Base-by-base conservation (phyloP, 2,888 invertebrate genomes). In the Tetropium fuscum region DNA sequence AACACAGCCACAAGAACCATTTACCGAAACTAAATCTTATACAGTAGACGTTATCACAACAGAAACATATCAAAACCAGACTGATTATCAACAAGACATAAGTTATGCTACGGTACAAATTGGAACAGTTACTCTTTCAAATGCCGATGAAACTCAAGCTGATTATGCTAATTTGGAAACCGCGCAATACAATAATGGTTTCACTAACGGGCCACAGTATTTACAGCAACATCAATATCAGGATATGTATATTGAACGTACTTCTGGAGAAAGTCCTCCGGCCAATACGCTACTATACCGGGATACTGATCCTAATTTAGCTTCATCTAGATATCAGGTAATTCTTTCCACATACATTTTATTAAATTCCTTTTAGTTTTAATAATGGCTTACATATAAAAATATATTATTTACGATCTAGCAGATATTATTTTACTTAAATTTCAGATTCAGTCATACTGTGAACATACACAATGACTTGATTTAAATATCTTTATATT, bases 111-210 rank as follows among this genome's bases (percentile, higher is more conserved):
- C 62, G 6, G 51, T 66, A 3, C 63, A 69, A 10, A 57, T 66
- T 8, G 68, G 65, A 65, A 48, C 60, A 3, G 60, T 58, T 6
- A 51, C 54, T 1, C 32, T 61, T 2, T 40, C 62, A 15, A 58
- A 16, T 18, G 58, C 55, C 3, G 68, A 70, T 4, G 71, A 72
- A 40, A 79, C 83, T 59, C 79, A 79, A 55, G 58, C 83, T 74
- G 65, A 89, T 85, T 89, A 88, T 70, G 87, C 88, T 0, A 87
- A 87, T 66, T 78, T 90, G 62, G 88, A 89, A 74, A 87, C 88
- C 1, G 89, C 89, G 1, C 84, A 86, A 2, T 74, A 81, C 3
- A 66, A 73, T 36, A 74, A 70, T 11, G 73, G 66, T 8, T 74
- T 75, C 20, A 57, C 72, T 0, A 75, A 78, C 41, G 75, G 73